Evolutionary conservation across 2,113 vertebrate species (phyloP).

Genomic region (Periophthalmus modestus): DNA sequence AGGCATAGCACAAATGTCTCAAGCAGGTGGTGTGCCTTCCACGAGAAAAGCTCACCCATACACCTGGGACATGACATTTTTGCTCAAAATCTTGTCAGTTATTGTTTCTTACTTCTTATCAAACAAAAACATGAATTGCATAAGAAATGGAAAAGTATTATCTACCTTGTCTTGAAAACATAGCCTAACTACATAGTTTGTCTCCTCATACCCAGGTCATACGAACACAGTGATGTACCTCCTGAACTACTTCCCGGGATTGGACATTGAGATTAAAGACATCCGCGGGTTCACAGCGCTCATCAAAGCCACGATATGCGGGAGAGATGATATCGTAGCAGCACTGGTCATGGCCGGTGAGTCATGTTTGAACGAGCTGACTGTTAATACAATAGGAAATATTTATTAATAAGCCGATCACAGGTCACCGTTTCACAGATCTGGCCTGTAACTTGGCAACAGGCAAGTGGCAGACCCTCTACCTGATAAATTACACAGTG

Average conservation of each 20-base stretch:
- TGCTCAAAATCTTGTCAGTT: too few species aligned
- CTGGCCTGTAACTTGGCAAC: background rate
- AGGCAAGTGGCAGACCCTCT: too few species aligned
- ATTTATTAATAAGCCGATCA: background rate
- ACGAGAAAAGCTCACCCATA: too few species aligned
- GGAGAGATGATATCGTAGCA: constrained; percentile 74
- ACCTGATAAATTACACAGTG: too few species aligned
- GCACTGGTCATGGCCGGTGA: constrained; percentile 87
- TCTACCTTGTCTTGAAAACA: too few species aligned
- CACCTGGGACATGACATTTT: too few species aligned
- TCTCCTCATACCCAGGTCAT: constrained; percentile 74
- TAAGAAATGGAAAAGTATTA: too few species aligned
- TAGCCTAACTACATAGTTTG: background rate
- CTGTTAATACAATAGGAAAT: background rate
- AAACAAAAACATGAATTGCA: too few species aligned
- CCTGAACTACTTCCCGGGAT: constrained; percentile 80
- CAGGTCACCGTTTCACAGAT: too few species aligned
- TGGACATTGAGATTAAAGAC: constrained; percentile 83
- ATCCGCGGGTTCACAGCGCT: constrained; percentile 84
- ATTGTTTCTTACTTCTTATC: too few species aligned
- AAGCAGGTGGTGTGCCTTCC: too few species aligned
- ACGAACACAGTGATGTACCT: constrained; percentile 82
- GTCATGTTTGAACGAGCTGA: background rate
- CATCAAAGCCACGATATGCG: constrained; percentile 87
- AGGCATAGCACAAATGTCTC: too few species aligned